Evolutionary conservation across 2,113 vertebrate genomes (phyloP), one percentile per base, ranked within the genome.

Genomic region (Lota lota): DNA sequence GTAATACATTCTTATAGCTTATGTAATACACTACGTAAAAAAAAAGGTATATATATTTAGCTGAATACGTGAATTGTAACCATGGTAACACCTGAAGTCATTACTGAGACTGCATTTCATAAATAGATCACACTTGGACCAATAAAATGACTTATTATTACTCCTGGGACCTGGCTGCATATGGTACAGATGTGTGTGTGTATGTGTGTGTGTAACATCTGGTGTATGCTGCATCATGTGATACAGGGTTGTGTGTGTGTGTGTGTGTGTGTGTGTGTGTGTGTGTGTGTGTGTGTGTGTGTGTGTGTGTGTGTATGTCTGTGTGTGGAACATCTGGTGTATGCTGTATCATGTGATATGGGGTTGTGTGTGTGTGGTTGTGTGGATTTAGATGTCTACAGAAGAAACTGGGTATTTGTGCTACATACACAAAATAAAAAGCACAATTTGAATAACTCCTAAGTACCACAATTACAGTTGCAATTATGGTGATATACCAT

Each of bases 221-320:
- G 78, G 70, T 59, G 50, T n/a, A 17, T 66, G 63, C 28, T 74
- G 70, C 22, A 77, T 68, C 67, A 75, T 77, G 68, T 72, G 63
- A 58, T 72, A 28, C 74, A 80, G 72, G 79, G 74, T 67, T 18
- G 36, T 18, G 18, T 62, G 18, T 51, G 50, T 72, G 6, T 66
- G 15, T 5, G 36, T 40, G 36, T 40, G 40, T 47, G 40, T 47
- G 40, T 11, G 10, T 47, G 40, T 47, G 36, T 5, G 36, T 40
- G 40, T 47, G 40, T 47, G 40, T 47, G 40, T 47, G 7, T 47
- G 1, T 47, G 40, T 11, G 10, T 47, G 40, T 47, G 40, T 47
- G 40, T 47, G 58, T 69, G 51, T 28, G 51, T 24, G 0, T 10
- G 28, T 36, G 7, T 15, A 22, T 20, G 60, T 33, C 3, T 33